These are phyloP conservation scores for Distichodus sexfasciatus DNA, from an alignment of 2,797 vertebrate species.

Conservation along the genomic window DNA sequence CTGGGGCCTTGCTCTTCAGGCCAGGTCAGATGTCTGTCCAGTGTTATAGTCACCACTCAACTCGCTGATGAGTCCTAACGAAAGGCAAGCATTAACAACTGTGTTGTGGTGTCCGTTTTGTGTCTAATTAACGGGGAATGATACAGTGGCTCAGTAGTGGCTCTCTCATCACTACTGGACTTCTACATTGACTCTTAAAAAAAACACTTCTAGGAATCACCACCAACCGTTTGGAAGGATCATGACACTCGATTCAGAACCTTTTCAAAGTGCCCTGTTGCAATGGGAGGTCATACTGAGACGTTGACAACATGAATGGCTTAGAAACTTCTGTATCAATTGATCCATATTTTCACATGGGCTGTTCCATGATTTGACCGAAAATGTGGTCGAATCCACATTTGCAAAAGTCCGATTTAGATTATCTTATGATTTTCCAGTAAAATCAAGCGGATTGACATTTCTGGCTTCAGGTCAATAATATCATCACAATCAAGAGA, in stretches of 20 bases:
- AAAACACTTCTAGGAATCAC: slow-evolving; percentile 20
- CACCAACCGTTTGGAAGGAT: slow-evolving; percentile 22
- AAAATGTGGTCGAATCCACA: slow-evolving; percentile 19
- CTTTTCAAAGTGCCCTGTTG: not conserved
- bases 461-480: too few relatives aligned
- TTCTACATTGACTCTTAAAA: slow-evolving; percentile 28
- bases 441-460: not conserved
- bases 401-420: not conserved
- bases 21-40: slow-evolving; percentile 58
- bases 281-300: slow-evolving; percentile 28
- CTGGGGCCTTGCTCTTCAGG: slow-evolving; percentile 55
- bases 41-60: slow-evolving; percentile 68
- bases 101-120: slow-evolving; percentile 63
- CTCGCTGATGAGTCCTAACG: slow-evolving; percentile 79
- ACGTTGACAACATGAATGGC: slow-evolving; percentile 18
- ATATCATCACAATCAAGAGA: not conserved
- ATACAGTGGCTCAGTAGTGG: slow-evolving; percentile 70
- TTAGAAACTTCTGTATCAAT: slow-evolving; percentile 10
- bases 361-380: slow-evolving; percentile 21
- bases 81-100: slow-evolving; percentile 80
- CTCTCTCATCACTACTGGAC: slow-evolving; percentile 40
- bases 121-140: slow-evolving; percentile 87
- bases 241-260: not conserved
- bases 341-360: slow-evolving; percentile 20
- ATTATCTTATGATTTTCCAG: not conserved